Evolutionary conservation across 2,888 invertebrate species (phyloP).

Genomic region (Cecidostiba fungosa): DNA sequence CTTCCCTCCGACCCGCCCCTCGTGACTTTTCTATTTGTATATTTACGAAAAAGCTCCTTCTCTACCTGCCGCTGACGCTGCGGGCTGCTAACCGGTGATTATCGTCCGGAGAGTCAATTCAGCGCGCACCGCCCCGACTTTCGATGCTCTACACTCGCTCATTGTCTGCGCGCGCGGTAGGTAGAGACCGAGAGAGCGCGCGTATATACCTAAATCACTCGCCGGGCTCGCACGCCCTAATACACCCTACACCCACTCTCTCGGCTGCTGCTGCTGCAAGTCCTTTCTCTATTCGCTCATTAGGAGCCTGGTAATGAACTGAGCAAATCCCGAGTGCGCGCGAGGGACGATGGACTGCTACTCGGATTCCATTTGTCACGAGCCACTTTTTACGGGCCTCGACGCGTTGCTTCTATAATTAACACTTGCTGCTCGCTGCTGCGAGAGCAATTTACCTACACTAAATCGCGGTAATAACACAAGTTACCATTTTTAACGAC

Average conservation of each 20-base stretch:
- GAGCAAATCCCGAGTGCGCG: no score
- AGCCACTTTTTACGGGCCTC: background rate
- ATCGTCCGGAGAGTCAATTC: constrained; percentile 52
- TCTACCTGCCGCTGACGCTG: background rate
- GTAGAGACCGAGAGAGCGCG: no score
- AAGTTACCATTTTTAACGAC: no score
- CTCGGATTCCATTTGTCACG: constrained; percentile 62
- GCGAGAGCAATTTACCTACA: no score
- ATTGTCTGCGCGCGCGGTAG: constrained; percentile 18
- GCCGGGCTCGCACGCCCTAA: constrained; percentile 56
- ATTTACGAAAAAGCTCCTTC: constrained; percentile 23
- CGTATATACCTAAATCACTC: constrained; percentile 56
- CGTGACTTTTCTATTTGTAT: constrained; percentile 32
- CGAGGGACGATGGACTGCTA: constrained; percentile 55
- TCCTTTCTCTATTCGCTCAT: constrained; percentile 57
- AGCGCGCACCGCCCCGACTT: constrained; percentile 27
- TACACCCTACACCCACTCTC: constrained; percentile 43
- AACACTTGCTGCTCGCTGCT: no score
- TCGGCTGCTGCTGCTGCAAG: constrained; percentile 33
- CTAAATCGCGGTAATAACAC: no score
- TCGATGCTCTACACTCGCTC: background rate
- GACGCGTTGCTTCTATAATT: no score
- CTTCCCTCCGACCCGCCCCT: background rate
- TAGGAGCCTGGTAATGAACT: constrained; percentile 44
- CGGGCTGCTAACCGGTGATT: constrained; percentile 38